Conservation (phyloP, 2,888 invertebrate species). For the Odontocolon sp. region DNA sequence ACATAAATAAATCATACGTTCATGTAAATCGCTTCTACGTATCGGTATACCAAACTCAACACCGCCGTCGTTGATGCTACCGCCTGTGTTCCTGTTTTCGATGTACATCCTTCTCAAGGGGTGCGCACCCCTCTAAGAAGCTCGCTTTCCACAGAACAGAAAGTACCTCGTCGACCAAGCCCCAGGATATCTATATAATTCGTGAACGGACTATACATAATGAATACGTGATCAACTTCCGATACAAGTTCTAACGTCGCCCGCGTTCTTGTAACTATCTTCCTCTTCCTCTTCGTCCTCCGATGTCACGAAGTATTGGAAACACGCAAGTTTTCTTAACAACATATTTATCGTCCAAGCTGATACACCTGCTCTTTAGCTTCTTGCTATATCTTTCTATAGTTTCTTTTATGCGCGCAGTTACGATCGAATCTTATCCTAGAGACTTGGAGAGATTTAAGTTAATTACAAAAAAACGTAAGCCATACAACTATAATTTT, state of each 20-base stretch:
- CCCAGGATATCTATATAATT: neutral
- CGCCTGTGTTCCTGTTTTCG: constrained; percentile 7
- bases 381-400: neutral
- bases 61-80: constrained; percentile 19
- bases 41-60: constrained; percentile 25
- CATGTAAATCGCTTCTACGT: constrained; percentile 66
- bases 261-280: neutral
- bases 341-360: neutral
- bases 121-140: neutral
- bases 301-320: neutral
- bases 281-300: neutral
- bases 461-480: neutral
- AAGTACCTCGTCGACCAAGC: neutral
- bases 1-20: constrained; percentile 72
- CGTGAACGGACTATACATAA: constrained; percentile 30
- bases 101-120: constrained; percentile 6
- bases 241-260: neutral
- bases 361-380: neutral
- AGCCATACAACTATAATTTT: neutral
- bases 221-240: constrained; percentile 38
- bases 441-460: neutral
- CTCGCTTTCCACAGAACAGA: neutral
- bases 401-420: no score
- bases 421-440: no score
- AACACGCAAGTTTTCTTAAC: neutral